A percentile compares a stretch with the other conserved stretches of the same genome.
Conservation (phyloP, 2,888 invertebrate species). For the Mantis religiosa region DNA sequence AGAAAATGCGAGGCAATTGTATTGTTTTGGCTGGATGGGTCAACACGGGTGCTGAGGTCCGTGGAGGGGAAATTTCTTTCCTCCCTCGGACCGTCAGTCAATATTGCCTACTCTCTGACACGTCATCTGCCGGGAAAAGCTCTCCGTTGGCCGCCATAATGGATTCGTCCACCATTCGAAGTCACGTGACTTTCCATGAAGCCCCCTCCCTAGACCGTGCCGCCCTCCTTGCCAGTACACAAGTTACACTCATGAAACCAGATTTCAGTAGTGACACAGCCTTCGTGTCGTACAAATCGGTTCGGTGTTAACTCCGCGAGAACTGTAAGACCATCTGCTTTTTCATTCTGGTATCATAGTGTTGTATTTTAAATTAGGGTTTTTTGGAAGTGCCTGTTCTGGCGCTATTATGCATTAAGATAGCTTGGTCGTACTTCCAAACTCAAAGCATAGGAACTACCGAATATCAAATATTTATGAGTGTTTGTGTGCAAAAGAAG, state of each 20-base stretch:
- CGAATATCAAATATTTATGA: background rate
- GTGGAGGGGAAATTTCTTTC: background rate
- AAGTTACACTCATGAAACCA: constrained; percentile 11
- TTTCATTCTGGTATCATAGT: background rate
- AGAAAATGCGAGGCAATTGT: background rate
- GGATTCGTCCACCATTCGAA: constrained; percentile 14
- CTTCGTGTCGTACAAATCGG: background rate
- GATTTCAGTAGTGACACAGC: constrained; percentile 7
- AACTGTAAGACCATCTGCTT: background rate
- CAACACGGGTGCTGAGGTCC: background rate
- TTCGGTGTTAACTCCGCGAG: background rate
- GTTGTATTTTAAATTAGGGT: background rate
- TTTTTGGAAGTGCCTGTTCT: background rate
- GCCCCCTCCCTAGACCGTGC: constrained; percentile 18
- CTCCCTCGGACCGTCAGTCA: constrained; percentile 16
- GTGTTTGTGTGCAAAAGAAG: background rate
- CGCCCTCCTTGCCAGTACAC: constrained; percentile 10
- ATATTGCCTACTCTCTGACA: constrained; percentile 12
- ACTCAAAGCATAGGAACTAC: background rate
- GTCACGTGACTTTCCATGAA: constrained; percentile 16
- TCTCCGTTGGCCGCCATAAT: background rate
- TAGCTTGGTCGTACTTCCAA: background rate
- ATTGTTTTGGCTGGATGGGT: background rate
- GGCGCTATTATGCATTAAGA: background rate
- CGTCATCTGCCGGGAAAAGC: background rate